These are phyloP conservation scores for Callyntrura sp. DNA, from an alignment of 2,888 invertebrate species.

Conservation along the genomic window DNA sequence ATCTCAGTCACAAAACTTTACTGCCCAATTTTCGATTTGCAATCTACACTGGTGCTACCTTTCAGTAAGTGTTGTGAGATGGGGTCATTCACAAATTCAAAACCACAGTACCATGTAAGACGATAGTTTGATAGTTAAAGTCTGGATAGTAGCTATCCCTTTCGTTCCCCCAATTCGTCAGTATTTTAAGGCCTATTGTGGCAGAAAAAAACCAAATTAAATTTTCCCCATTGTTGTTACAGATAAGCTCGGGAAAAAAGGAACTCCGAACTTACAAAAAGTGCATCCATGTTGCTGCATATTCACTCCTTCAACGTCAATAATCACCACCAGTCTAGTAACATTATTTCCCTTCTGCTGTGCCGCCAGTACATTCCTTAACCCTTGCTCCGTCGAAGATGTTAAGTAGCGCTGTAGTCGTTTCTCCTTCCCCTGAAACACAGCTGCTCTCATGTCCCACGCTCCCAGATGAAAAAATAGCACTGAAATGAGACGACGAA, in stretches of 20 bases:
- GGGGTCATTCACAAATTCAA: too few relatives aligned
- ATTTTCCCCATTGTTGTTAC: not conserved
- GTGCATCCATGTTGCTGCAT: conserved; percentile 36
- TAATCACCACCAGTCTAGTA: not conserved
- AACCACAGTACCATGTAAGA: conserved; percentile 53
- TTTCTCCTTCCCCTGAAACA: conserved; percentile 1
- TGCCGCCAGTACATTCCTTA: not conserved
- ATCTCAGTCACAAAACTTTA: too few relatives aligned
- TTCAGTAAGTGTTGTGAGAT: too few relatives aligned
- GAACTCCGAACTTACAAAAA: conserved; percentile 5
- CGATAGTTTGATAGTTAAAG: conserved; percentile 31
- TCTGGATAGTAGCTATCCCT: conserved; percentile 40
- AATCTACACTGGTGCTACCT: too few relatives aligned
- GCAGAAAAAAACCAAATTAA: not conserved
- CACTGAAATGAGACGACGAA: not conserved
- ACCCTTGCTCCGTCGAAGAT: conserved; percentile 5
- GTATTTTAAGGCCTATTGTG: not conserved
- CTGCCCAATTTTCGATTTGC: too few relatives aligned
- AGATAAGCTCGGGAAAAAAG: too few relatives aligned
- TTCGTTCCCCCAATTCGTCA: conserved; percentile 6
- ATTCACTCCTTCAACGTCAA: conserved; percentile 24
- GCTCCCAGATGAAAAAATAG: conserved; percentile 16
- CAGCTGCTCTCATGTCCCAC: conserved; percentile 54
- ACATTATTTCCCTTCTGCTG: conserved; percentile 19
- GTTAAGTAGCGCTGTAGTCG: conserved; percentile 40